Conservation (phyloP, 2,797 vertebrate species). For the Microhierax caerulescens region DNA sequence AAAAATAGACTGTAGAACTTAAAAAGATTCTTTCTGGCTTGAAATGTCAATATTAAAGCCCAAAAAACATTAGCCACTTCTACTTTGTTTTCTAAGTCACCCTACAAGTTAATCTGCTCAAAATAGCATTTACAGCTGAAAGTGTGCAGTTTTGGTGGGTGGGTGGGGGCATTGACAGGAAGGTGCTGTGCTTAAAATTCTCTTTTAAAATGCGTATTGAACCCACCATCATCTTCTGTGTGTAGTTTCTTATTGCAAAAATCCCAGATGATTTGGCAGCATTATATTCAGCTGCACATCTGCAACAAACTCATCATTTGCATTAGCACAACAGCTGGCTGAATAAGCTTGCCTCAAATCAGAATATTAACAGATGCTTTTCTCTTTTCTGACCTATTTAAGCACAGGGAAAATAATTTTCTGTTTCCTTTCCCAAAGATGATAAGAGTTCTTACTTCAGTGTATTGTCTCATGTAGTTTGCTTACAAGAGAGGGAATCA, state of each 20-base stretch:
- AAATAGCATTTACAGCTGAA: not conserved
- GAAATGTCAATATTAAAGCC: not conserved
- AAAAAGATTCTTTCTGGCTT: not conserved
- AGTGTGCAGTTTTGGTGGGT: not conserved
- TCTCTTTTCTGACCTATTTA: not conserved
- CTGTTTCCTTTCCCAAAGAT: not conserved
- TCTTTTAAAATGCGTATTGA: not conserved
- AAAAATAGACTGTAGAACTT: not conserved
- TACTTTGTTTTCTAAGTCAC: not conserved
- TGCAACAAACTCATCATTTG: conserved; percentile 31
- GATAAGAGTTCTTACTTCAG: not conserved
- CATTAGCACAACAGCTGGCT: conserved; percentile 4
- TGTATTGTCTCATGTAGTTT: not conserved
- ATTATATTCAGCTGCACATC: not conserved
- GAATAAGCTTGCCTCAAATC: not conserved
- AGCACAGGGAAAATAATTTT: not conserved
- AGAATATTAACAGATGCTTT: conserved; percentile 4
- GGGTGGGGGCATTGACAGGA: not conserved
- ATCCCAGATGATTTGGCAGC: not conserved
- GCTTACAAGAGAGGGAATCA: not conserved
- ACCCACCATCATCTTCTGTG: not conserved
- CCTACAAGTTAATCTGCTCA: not conserved
- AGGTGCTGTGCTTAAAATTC: not conserved
- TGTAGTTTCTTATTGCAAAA: not conserved
- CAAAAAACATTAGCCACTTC: not conserved